Evolutionary conservation across 2,888 invertebrate genomes (phyloP).

Genomic region (Drosophila infuscata): DNA sequence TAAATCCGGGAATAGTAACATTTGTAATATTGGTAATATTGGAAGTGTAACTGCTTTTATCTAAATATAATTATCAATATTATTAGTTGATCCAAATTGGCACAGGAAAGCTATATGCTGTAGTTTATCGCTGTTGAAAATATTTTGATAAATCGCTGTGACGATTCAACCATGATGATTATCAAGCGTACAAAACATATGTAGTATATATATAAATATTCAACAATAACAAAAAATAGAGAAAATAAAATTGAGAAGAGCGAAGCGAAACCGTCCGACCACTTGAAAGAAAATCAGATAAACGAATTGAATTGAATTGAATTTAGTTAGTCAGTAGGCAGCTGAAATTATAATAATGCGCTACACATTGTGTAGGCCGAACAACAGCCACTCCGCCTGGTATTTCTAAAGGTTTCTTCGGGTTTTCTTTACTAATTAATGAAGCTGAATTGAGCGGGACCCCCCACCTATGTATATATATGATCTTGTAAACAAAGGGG

Average conservation of each 20-base stretch:
- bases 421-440: conserved; percentile 57
- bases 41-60: too few relatives aligned
- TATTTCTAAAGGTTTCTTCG: conserved; percentile 25
- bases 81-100: too few relatives aligned
- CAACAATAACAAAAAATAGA: conserved; percentile 22
- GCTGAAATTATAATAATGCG: conserved; percentile 62
- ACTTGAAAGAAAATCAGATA: conserved; percentile 71
- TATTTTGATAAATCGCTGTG: too few relatives aligned
- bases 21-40: too few relatives aligned
- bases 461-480: conserved; percentile 20
- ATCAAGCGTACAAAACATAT: not conserved
- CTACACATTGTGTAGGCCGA: conserved; percentile 68
- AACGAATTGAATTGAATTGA: conserved; percentile 68
- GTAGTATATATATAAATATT: conserved; percentile 57
- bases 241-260: conserved; percentile 21
- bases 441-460: conserved; percentile 46
- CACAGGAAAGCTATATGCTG: too few relatives aligned
- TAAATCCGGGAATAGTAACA: too few relatives aligned
- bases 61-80: too few relatives aligned
- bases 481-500: conserved; percentile 25
- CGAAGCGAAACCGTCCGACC: conserved; percentile 46
- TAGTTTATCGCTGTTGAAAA: too few relatives aligned
- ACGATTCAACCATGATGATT: too few relatives aligned
- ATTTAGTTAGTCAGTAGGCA: conserved; percentile 51
- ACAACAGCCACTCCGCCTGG: conserved; percentile 9